Conservation (phyloP, 2,113 vertebrate genomes). For the Pachypanchax playfairii region DNA sequence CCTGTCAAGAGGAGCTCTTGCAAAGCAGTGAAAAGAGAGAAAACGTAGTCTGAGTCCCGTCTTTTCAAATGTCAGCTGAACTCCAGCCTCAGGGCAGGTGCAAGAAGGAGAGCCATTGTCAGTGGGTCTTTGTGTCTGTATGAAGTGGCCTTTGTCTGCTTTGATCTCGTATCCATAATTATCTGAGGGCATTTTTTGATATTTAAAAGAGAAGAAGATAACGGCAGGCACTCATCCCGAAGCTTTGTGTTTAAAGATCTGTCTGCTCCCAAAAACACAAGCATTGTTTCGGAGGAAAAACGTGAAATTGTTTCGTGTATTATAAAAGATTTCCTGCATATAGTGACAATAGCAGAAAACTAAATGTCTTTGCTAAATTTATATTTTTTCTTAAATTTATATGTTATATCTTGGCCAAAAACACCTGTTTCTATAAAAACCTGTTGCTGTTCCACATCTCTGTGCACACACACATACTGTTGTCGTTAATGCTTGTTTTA, state of each 20-base stretch:
- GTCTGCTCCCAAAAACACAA: constrained; percentile 16
- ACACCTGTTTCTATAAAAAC: no score
- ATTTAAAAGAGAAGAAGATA: constrained; percentile 49
- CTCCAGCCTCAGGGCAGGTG: constrained; percentile 50
- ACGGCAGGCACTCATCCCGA: neutral
- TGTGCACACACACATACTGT: no score
- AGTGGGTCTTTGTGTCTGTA: constrained; percentile 31
- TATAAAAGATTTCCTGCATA: no score
- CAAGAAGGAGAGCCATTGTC: constrained; percentile 32
- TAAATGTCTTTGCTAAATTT: no score
- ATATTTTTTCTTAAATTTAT: no score
- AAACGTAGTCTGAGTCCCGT: constrained; percentile 24
- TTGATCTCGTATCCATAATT: constrained; percentile 65
- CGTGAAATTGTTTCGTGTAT: no score
- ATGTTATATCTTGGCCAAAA: no score
- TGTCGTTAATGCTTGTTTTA: no score
- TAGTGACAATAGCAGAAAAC: no score
- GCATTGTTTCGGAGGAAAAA: constrained; percentile 8
- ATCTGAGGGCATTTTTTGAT: constrained; percentile 55
- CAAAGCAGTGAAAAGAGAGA: constrained; percentile 26
- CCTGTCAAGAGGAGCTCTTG: constrained; percentile 47
- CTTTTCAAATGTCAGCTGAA: constrained; percentile 62
- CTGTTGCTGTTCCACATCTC: no score
- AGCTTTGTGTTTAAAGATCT: constrained; percentile 28
- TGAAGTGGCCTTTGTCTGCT: constrained; percentile 54